Percentiles rank a stretch among this genome's conserved stretches.
phyloP scores from a whole-genome alignment of 1,140 invertebrate species.

The Acyrthosiphon pisum region DNA sequence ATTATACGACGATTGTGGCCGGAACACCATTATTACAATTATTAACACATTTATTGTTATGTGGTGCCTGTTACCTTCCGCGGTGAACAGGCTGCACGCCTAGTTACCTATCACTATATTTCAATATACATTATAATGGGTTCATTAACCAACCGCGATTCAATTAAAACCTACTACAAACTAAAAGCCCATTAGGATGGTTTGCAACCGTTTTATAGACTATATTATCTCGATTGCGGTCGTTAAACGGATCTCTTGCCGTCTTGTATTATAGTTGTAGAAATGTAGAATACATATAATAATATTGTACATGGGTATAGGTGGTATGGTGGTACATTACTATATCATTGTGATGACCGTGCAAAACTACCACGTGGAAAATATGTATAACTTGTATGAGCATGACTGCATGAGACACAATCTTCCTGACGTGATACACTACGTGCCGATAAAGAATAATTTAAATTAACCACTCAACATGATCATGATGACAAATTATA shows the following conservation, averaged over 20 bases:
- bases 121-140: background rate
- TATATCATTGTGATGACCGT: background rate
- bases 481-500: constrained; percentile 9
- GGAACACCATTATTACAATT: background rate
- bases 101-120: background rate
- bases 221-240: background rate
- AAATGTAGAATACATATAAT: background rate
- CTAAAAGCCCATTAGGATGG: background rate
- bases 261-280: background rate
- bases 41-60: constrained; percentile 3
- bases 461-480: background rate
- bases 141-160: constrained; percentile 25
- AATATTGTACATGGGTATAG: background rate
- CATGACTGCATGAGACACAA: background rate
- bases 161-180: background rate
- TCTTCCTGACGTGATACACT: background rate
- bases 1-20: background rate
- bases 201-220: background rate
- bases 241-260: background rate
- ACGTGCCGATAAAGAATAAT: background rate
- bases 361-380: background rate
- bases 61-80: background rate
- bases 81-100: background rate
- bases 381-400: background rate
- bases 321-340: background rate